A percentile compares a stretch with the other conserved stretches of the same genome.
phyloP scores from a whole-genome alignment of 2,113 vertebrate genomes.

The Amblyopsis rosae region DNA sequence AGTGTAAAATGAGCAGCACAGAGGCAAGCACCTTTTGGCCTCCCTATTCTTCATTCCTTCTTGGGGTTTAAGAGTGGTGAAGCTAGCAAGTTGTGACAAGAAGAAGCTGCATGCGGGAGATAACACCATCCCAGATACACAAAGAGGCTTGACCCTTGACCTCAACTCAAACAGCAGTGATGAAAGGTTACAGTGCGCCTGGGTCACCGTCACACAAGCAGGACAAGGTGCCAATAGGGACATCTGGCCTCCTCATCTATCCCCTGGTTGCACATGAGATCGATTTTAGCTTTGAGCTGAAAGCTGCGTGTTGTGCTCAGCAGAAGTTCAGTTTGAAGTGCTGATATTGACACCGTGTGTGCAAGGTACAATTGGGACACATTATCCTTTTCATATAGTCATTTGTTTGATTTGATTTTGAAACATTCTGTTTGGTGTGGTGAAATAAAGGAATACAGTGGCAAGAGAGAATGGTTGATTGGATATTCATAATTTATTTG shows the following conservation, averaged over 20 bases:
- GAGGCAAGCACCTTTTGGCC: conserved; percentile 11
- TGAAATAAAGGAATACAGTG: conserved; percentile 5
- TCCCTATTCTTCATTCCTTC: conserved; percentile 23
- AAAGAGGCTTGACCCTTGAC: conserved; percentile 42
- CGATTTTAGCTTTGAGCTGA: conserved; percentile 48
- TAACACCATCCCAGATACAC: conserved; percentile 41
- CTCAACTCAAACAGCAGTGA: conserved; percentile 31
- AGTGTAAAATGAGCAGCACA: conserved; percentile 5
- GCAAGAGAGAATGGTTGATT: background rate
- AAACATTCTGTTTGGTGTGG: background rate
- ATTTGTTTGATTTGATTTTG: conserved; percentile 9
- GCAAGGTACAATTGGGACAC: too few species aligned
- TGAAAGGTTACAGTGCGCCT: conserved; percentile 28
- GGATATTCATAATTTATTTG: background rate
- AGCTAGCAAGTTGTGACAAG: conserved; percentile 45
- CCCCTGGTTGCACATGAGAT: conserved; percentile 41
- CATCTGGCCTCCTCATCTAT: conserved; percentile 45
- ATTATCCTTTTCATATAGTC: background rate
- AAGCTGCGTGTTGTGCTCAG: conserved; percentile 41
- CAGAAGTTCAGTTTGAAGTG: conserved; percentile 25
- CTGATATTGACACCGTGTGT: background rate
- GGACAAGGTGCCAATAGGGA: conserved; percentile 57
- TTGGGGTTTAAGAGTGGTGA: conserved; percentile 44
- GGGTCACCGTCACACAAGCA: conserved; percentile 57
- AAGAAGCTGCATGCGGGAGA: conserved; percentile 57